Conservation (phyloP, 1,140 invertebrate species). For the Sinonovacula constricta region DNA sequence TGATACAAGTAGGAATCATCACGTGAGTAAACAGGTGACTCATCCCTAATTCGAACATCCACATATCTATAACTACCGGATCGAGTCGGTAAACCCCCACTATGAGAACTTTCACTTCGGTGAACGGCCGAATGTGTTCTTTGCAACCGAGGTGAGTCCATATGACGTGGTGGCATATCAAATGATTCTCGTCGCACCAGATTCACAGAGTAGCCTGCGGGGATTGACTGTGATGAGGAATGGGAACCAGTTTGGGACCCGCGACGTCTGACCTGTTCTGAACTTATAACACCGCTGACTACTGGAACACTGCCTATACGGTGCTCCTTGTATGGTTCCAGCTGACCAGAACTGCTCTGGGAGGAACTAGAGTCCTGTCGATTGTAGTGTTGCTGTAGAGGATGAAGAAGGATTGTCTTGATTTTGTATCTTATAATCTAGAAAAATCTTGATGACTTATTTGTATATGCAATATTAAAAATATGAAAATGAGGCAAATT, state of each 20-base stretch:
- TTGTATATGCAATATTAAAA: no score
- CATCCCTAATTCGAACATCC: conserved; percentile 54
- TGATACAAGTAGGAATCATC: conserved; percentile 56
- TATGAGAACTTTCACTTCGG: conserved; percentile 58
- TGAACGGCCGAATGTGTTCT: conserved; percentile 67
- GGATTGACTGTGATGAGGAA: conserved; percentile 61
- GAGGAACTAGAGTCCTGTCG: conserved; percentile 72
- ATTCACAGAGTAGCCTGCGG: conserved; percentile 63
- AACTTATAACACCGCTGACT: no score
- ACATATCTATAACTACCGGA: conserved; percentile 59
- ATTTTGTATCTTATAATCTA: no score
- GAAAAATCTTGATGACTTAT: no score
- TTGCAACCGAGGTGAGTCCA: conserved; percentile 70
- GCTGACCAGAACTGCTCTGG: conserved; percentile 70
- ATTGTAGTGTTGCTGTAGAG: conserved; percentile 69
- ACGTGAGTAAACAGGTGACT: conserved; percentile 39
- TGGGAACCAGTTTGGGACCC: conserved; percentile 59
- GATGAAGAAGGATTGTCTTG: no score
- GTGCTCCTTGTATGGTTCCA: conserved; percentile 63
- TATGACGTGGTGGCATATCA: conserved; percentile 70
- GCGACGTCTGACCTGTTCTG: conserved; percentile 54
- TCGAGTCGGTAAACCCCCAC: conserved; percentile 49
- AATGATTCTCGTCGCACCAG: conserved; percentile 66
- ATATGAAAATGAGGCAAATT: no score
- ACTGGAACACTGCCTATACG: conserved; percentile 60